Percentiles rank a stretch among this genome's conserved stretches.
Conservation (phyloP, 2,113 vertebrate genomes). For the human (Homo sapiens) region GRCh38 chr5:64233001-64233500, state of each 20-base stretch:
- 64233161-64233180: background rate
- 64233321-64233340: background rate
- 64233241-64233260: background rate
- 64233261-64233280: background rate
- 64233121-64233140: background rate
- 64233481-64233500: background rate
- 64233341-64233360: background rate
- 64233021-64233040: background rate
- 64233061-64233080: background rate
- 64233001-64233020: background rate
- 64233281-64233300: background rate
- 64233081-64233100: background rate
- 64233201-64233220: background rate
- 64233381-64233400: background rate
- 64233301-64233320: background rate
- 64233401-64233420: background rate
- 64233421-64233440: background rate
- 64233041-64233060: background rate
- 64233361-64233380: background rate
- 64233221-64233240: background rate
- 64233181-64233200: background rate
- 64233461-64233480: background rate
- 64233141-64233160: background rate
- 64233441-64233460: slow-evolving; percentile 13
- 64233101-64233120: background rate